Conservation (phyloP, 2,113 vertebrate genomes). For the Aix galericulata region DNA sequence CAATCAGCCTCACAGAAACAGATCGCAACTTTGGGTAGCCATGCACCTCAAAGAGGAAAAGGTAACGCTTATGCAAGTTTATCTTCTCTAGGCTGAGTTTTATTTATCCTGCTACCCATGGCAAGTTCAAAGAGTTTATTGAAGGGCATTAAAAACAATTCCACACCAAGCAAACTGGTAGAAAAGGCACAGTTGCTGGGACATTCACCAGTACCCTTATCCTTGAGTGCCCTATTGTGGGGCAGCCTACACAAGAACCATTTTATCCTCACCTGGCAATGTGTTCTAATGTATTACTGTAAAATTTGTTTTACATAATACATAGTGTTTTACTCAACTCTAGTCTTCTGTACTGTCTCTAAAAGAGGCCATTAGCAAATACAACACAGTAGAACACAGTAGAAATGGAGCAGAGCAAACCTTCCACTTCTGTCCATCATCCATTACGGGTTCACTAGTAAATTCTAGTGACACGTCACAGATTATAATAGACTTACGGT, state of each 20-base stretch:
- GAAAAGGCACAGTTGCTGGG: background rate
- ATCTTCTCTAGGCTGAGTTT: background rate
- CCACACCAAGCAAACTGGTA: background rate
- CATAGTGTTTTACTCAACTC: rapidly evolving
- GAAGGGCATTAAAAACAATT: background rate
- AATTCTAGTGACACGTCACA: background rate
- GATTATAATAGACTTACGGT: background rate
- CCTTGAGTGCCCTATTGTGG: rapidly evolving
- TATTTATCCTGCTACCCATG: background rate
- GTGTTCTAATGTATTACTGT: background rate
- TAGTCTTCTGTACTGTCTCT: background rate
- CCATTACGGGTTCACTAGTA: background rate
- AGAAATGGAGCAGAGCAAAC: background rate
- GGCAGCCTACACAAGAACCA: background rate
- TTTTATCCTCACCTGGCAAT: background rate
- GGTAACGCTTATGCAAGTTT: slow-evolving; percentile 18
- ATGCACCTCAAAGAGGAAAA: background rate
- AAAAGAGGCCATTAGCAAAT: background rate
- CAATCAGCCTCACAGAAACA: background rate
- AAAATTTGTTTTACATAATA: background rate
- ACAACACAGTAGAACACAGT: background rate
- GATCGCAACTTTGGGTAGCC: background rate
- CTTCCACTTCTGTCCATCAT: background rate
- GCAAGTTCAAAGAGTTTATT: background rate
- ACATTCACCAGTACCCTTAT: background rate